Percentiles rank a stretch among this genome's conserved stretches.
phyloP scores from a whole-genome alignment of 2,797 vertebrate species.

The Tadarida brasiliensis region DNA sequence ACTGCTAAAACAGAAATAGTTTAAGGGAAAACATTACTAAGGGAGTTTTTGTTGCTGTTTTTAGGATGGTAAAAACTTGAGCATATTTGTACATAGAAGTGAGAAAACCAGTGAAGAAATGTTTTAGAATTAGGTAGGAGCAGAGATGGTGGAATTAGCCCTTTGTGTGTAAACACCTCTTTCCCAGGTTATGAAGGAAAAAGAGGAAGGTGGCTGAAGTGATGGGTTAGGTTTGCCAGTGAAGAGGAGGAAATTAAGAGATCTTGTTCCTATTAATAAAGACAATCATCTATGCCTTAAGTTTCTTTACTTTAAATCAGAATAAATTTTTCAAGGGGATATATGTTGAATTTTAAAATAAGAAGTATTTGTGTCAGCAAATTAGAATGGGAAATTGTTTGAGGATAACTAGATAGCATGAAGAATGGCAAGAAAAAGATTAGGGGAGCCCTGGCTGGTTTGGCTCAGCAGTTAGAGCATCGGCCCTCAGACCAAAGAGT shows the following conservation, averaged over 20 bases:
- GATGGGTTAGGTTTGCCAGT: background rate
- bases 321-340: background rate
- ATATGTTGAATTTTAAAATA: slow-evolving; percentile 56
- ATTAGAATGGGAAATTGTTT: slow-evolving; percentile 21
- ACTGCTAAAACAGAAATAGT: background rate
- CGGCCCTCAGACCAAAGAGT: too few relatives aligned
- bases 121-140: background rate
- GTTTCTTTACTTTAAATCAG: slow-evolving; percentile 41
- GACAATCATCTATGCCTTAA: background rate
- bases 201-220: background rate
- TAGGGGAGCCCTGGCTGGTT: background rate
- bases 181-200: background rate
- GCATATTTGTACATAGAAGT: background rate
- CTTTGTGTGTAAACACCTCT: background rate
- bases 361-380: slow-evolving; percentile 18
- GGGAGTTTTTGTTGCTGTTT: background rate
- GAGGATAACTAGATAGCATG: background rate
- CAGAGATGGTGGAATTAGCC: background rate
- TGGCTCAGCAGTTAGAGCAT: too few relatives aligned
- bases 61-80: background rate
- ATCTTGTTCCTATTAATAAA: slow-evolving; percentile 7
- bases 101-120: background rate
- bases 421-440: background rate
- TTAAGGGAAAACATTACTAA: background rate
- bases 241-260: background rate